Evolutionary conservation across 2,888 invertebrate species (phyloP), one percentile per base, ranked within the genome.

Genomic region (Griposia aprilina): DNA sequence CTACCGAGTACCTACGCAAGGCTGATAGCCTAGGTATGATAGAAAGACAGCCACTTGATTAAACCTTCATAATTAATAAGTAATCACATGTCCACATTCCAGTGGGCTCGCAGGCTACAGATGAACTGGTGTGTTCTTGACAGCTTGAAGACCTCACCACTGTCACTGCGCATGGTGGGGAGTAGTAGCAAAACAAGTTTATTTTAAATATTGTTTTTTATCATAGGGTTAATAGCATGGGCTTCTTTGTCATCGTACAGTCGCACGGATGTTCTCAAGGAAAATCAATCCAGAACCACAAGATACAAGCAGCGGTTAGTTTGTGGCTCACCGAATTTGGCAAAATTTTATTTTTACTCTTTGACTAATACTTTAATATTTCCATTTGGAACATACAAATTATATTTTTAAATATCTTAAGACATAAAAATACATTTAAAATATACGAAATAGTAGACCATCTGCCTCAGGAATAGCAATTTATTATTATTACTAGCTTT

Each of bases 121-220:
- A 89, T 89, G 85, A 88, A 88, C 90, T 90, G 90, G 90, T 87
- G 88, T 84, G 88, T 84, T 88, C 84, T 78, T 91, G 92, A 92
- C 92, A 91, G 90, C 83, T 82, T 89, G 90, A 78, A 86, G 90
- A 89, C 89, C 90, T 88, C 87, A 85, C 88, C 89, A 90, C 90
- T 95, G 92, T 91, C 90, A 90, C 87, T 91, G 92, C 90, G 88
- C 86, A 83, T 82, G 89, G 87, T 84, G 76, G 15, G 93, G 92
- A 95, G 84, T 75, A 94, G 78, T 78, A 84, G 92, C 93, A 94
- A 80, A 81, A 84, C 3, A 78, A 80, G 52, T 69, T 20, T 60
- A 30, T 60, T 30, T 36, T 23, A 62, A 36, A 20, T 36, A 62
- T 10, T 62, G 36, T 11, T 2, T 26, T 15, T 60, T 30, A 60